Evolutionary conservation across 2,888 invertebrate genomes (phyloP).

Genomic region (Lasius platythorax): DNA sequence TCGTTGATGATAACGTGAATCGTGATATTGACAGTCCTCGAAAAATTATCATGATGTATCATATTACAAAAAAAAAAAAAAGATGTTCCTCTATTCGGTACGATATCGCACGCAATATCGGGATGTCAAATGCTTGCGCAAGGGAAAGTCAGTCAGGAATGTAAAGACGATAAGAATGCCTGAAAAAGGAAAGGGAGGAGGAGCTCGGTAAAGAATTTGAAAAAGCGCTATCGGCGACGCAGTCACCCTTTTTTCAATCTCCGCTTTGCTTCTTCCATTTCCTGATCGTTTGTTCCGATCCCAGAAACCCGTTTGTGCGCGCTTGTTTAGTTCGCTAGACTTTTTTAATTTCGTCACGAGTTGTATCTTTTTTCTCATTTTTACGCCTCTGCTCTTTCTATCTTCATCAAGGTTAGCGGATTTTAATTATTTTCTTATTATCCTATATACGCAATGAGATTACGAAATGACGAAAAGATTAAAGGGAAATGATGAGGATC

Average conservation of each 20-base stretch:
- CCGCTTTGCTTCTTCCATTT: slow-evolving; percentile 58
- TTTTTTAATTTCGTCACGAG: slow-evolving; percentile 35
- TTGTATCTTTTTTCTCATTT: neutral
- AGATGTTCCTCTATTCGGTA: slow-evolving; percentile 13
- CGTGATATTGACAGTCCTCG: neutral
- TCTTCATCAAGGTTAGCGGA: neutral
- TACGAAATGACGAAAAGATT: neutral
- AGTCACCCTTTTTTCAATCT: slow-evolving; percentile 63
- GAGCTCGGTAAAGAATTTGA: slow-evolving; percentile 35
- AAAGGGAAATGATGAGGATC: neutral
- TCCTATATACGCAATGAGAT: neutral
- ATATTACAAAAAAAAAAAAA: neutral
- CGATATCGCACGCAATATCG: slow-evolving; percentile 33
- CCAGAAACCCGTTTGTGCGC: slow-evolving; percentile 21
- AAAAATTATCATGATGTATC: slow-evolving; percentile 4
- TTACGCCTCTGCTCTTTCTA: neutral
- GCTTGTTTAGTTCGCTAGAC: slow-evolving; percentile 17
- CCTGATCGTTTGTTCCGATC: slow-evolving; percentile 49
- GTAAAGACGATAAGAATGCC: slow-evolving; percentile 43
- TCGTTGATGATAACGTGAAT: neutral
- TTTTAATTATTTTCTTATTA: slow-evolving; percentile 7
- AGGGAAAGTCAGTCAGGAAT: slow-evolving; percentile 40
- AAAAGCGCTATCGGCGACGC: slow-evolving; percentile 28
- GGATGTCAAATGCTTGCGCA: slow-evolving; percentile 15
- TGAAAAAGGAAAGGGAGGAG: slow-evolving; percentile 19